Evolutionary conservation across 2,797 vertebrate genomes (phyloP).

Genomic region (Chloroceryle inda): DNA sequence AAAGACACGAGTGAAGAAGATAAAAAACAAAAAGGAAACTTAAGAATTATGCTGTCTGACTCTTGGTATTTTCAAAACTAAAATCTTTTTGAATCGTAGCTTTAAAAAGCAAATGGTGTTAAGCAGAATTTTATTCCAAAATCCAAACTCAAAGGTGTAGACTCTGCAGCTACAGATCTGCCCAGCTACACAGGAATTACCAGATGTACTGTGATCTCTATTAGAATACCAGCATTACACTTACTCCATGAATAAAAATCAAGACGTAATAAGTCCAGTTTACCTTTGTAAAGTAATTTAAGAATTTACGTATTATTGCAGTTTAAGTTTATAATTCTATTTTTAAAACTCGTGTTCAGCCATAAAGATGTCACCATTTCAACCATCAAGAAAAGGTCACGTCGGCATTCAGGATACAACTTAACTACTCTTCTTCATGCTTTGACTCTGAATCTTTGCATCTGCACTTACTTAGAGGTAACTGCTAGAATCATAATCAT

Average conservation of each 20-base stretch:
- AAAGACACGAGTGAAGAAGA: not conserved
- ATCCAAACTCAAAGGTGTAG: not conserved
- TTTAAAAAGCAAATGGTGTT: not conserved
- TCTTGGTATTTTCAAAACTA: not conserved
- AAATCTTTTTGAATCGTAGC: not conserved
- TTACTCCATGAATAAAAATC: conserved; percentile 32
- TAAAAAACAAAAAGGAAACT: not conserved
- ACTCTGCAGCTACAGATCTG: not conserved
- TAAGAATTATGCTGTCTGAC: not conserved
- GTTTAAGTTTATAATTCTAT: conserved; percentile 44
- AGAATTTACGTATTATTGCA: conserved; percentile 1
- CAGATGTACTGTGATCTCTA: not conserved
- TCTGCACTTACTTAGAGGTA: conserved; percentile 45
- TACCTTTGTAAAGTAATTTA: conserved; percentile 33
- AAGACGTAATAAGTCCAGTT: conserved; percentile 15
- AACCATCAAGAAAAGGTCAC: conserved; percentile 64
- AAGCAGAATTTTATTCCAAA: not conserved
- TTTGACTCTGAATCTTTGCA: conserved; percentile 59
- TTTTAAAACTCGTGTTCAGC: conserved; percentile 55
- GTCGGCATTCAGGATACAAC: conserved; percentile 46
- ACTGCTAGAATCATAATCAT: conserved; percentile 51
- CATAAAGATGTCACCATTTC: conserved; percentile 66
- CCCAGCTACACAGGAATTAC: not conserved
- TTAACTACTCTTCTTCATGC: conserved; percentile 65
- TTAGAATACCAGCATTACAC: not conserved